Evolutionary conservation across 1,140 invertebrate species (phyloP).

Genomic region (Drosophila simulans): DNA sequence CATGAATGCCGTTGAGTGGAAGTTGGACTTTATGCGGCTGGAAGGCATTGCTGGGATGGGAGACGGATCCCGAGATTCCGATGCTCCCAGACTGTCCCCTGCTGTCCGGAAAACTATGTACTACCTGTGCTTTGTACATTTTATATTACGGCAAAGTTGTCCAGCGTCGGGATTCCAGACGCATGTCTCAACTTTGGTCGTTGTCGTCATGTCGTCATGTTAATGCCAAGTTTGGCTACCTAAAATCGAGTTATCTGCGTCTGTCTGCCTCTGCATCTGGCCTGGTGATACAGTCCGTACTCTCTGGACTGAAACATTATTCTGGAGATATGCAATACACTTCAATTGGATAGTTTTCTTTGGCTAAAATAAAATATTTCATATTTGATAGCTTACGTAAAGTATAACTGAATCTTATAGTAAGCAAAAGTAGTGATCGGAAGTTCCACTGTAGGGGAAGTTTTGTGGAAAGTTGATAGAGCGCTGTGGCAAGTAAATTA

Average conservation of each 20-base stretch:
- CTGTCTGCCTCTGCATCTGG: slow-evolving; percentile 21
- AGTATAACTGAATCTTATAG: too few species aligned
- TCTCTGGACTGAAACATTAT: not conserved
- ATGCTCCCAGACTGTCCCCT: slow-evolving; percentile 22
- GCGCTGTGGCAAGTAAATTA: slow-evolving; percentile 62
- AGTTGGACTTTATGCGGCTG: slow-evolving; percentile 53
- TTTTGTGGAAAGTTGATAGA: slow-evolving; percentile 36
- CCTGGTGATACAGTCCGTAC: slow-evolving; percentile 31
- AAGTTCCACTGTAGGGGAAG: slow-evolving; percentile 23
- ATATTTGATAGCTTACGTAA: not conserved
- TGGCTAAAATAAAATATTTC: not conserved
- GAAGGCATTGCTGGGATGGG: slow-evolving; percentile 14
- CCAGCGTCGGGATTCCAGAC: slow-evolving; percentile 45
- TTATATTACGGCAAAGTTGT: slow-evolving; percentile 72
- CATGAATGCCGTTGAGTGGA: slow-evolving; percentile 73
- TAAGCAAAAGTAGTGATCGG: too few species aligned
- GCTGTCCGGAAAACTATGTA: slow-evolving; percentile 3
- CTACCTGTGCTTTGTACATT: slow-evolving; percentile 70
- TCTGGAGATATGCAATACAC: too few species aligned
- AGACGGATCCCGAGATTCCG: not conserved
- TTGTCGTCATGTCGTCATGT: slow-evolving; percentile 37
- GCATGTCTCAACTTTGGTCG: slow-evolving; percentile 48
- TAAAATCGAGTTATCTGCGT: slow-evolving; percentile 62
- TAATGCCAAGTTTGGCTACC: slow-evolving; percentile 56
- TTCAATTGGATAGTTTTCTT: too few species aligned